Evolutionary conservation across 64 coral and sea anemone genomes (phyloP), one percentile per base, ranked within the genome.

Genomic region (Montipora foliosa): DNA sequence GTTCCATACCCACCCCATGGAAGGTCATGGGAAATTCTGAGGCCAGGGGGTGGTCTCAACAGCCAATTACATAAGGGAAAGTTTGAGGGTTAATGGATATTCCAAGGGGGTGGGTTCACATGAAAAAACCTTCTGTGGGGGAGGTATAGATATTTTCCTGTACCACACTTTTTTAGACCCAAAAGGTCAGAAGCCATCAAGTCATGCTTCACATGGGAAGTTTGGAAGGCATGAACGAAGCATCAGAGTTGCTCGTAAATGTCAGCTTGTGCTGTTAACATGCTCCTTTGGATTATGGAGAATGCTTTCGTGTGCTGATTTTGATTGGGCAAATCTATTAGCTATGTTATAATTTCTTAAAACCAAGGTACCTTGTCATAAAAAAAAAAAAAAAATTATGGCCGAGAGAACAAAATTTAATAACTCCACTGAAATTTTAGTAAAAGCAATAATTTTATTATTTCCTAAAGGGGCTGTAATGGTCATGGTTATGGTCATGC

Each of bases 381-480:
- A 71, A 71, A 71, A 6, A 71, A 71, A 71, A 71, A 71, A 71
- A 71, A 66, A 71, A 71, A 71, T 71, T 71, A 71, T 13, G 68
- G 68, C 68, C 3, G 68, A 71, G 68, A 71, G 68, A 71, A 71
- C 0, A 71, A 71, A 71, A 71, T 71, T 71, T 24, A 17, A 71
- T 71, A 71, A 71, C 68, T 71, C 68, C 17, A 16, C 68, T 71
- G 68, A 71, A 71, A 71, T 19, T 71, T 71, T 71, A 71, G 68
- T 14, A 71, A 71, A 71, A 71, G 68, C 68, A 71, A 71, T 71
- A 19, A 71, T 71, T 71, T 66, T 71, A 71, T 8, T 71, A 8
- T 71, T 71, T 71, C 68, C 68, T 71, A 71, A 71, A 71, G 68
- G 68, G 68, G 68, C 68, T 71, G 68, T 71, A 71, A 71, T 71